A percentile compares a stretch with the other conserved stretches of the same genome.
These are phyloP conservation scores for Eulithis testata DNA, from an alignment of 2,888 invertebrate species.

Conservation along the genomic window DNA sequence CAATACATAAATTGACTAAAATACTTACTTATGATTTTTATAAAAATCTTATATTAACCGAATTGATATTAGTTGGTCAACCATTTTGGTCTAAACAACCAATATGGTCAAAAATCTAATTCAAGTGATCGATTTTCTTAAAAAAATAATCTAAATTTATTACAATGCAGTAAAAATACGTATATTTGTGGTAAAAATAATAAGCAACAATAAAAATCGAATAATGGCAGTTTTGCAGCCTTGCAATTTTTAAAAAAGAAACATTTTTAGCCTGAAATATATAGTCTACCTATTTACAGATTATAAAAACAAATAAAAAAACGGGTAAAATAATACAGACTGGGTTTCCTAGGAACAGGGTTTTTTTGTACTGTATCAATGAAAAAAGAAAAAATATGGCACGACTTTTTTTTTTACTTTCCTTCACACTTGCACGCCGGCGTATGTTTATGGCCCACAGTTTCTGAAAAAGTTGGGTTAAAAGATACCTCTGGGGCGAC, in stretches of 20 bases:
- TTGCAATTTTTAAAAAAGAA: constrained; percentile 22
- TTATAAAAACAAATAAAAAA: constrained; percentile 48
- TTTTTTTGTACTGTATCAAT: constrained; percentile 47
- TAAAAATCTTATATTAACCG: constrained; percentile 50
- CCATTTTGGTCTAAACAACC: constrained; percentile 64
- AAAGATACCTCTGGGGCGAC: constrained; percentile 66
- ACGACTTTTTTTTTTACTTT: constrained; percentile 60
- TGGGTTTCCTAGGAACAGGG: constrained; percentile 53
- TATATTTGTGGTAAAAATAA: constrained; percentile 30
- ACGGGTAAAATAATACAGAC: constrained; percentile 7
- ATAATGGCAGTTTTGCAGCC: constrained; percentile 39
- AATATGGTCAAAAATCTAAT: constrained; percentile 79
- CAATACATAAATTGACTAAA: constrained; percentile 68
- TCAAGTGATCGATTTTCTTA: constrained; percentile 49
- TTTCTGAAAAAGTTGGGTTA: constrained; percentile 66
- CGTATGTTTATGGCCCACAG: constrained; percentile 67
- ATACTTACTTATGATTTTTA: constrained; percentile 61
- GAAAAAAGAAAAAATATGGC: constrained; percentile 58
- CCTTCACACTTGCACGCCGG: constrained; percentile 75
- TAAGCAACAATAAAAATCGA: constrained; percentile 26
- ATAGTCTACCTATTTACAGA: constrained; percentile 64
- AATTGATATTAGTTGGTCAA: constrained; percentile 76
- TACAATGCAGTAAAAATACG: constrained; percentile 42
- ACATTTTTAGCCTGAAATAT: constrained; percentile 24
- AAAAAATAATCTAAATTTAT: constrained; percentile 49